A percentile compares a stretch with the other conserved stretches of the same genome.
Evolutionary conservation across 2,113 vertebrate species (phyloP).

Genomic region (Mustelus asterias): DNA sequence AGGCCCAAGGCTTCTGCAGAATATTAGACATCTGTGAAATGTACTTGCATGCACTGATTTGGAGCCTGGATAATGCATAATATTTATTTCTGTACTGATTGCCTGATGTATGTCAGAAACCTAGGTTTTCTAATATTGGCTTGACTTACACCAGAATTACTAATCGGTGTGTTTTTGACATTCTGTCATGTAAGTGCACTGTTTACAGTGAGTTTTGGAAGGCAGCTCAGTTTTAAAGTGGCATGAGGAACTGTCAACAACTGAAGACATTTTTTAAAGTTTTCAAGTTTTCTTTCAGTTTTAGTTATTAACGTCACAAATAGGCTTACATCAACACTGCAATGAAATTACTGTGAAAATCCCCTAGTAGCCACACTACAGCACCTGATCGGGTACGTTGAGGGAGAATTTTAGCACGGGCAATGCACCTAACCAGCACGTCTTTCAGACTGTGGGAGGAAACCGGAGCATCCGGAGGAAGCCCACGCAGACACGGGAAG

Average conservation of each 20-base stretch:
- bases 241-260: not conserved
- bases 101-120: not conserved
- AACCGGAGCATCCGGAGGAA: too few species aligned
- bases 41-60: not conserved
- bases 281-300: too few species aligned
- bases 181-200: not conserved
- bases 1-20: not conserved
- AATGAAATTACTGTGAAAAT: too few species aligned
- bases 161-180: not conserved
- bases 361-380: too few species aligned
- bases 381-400: too few species aligned
- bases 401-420: too few species aligned
- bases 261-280: not conserved
- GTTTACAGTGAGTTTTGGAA: not conserved
- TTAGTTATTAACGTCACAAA: too few species aligned
- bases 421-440: too few species aligned
- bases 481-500: too few species aligned
- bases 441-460: too few species aligned
- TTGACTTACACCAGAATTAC: not conserved
- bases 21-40: not conserved
- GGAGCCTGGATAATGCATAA: not conserved
- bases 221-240: not conserved
- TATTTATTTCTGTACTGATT: not conserved
- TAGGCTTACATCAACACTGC: too few species aligned
- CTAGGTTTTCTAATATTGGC: not conserved